Base-by-base conservation (phyloP, 2,888 invertebrate genomes). In the Nineta flava region DNA sequence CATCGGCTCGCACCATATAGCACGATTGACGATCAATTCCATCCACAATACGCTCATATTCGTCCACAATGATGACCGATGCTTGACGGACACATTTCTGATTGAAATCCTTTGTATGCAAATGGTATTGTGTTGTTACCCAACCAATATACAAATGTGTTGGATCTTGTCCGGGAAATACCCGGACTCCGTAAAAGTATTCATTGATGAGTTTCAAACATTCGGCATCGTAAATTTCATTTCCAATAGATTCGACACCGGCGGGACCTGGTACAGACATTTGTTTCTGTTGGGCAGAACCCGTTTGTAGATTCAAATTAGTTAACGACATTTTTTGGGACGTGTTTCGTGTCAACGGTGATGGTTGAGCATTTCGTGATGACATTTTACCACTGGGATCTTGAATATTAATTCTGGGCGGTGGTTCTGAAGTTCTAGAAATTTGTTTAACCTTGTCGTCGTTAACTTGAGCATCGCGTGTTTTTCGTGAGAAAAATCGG, bases 51-150 rank as follows among this genome's bases (percentile, higher is more conserved):
- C 83, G 71, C 50, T 85, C 85, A 59, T 87, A 87, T 52, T 86
- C 82, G 61, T 91, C 87, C 16, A 83, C 77, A 53, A 88, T 80
- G 52, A 84, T 75, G 43, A 92, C 84, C 0, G 90, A 86, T 0
- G 83, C 79, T 60, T 84, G 85, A 47, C 86, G 77, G 1, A 93
- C 91, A 61, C 87, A 84, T 56, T 77, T 81, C 65, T 88, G 83
- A 64, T 91, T 93, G 65, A 94, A 90, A 61, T 92, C 87, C 58
- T 84, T 87, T 52, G 90, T 91, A 60, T 90, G 87, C 47, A 88
- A 70, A 62, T 93, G 92, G 66, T 94, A 99, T 63, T 95, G 94
- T 0, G 99, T 95, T 1, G 96, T 97, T 47, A 99, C 97, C 99
- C 99, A 99, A 15, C 99, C 99, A 1, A 99, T 87, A 66, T 92